Conservation (phyloP, 2,888 invertebrate species). For the Mayetiola destructor region DNA sequence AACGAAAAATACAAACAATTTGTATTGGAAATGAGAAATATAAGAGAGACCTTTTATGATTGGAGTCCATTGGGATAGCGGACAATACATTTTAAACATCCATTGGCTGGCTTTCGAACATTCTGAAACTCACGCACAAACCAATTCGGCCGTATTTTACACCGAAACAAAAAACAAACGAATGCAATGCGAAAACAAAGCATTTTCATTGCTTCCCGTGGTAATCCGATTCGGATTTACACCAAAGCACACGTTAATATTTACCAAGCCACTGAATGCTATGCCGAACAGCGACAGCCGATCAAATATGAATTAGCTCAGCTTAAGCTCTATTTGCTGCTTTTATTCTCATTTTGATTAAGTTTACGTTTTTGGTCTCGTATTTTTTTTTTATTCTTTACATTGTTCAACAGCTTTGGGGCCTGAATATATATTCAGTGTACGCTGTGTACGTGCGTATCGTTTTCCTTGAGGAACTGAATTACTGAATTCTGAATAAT, state of each 20-base stretch:
- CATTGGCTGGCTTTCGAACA: too few species aligned
- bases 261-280: not conserved
- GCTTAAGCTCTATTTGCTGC: not conserved
- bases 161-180: not conserved
- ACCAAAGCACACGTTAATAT: constrained; percentile 12
- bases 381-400: not conserved
- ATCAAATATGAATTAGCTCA: not conserved
- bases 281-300: not conserved
- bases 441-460: not conserved
- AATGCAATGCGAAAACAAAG: not conserved
- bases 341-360: not conserved
- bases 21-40: too few species aligned
- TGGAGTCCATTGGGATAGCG: too few species aligned
- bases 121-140: too few species aligned
- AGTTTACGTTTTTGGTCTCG: not conserved
- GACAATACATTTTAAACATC: too few species aligned
- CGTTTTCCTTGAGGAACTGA: not conserved
- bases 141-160: too few species aligned
- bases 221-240: constrained; percentile 5
- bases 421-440: not conserved
- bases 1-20: too few species aligned
- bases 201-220: not conserved
- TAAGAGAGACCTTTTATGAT: too few species aligned
- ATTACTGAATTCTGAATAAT: too few species aligned
- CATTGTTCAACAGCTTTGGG: too few species aligned